Conservation (phyloP, 2,113 vertebrate species). For the Coregonus clupeaformis region DNA sequence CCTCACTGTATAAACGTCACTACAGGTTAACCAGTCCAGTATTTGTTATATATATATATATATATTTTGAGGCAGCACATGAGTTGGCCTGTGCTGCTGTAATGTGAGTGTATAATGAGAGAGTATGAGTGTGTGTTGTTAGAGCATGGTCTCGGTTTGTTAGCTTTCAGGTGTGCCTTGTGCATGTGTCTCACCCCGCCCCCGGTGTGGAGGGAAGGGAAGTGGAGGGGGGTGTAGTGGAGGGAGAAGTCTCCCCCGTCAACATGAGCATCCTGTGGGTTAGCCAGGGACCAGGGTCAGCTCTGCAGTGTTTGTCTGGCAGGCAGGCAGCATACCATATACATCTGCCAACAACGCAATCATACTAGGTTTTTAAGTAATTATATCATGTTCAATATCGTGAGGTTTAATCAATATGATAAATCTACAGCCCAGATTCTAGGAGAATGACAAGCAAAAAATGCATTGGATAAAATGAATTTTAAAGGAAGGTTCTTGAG, state of each 20-base stretch:
- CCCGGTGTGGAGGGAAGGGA: constrained; percentile 35
- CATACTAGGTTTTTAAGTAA: constrained; percentile 5
- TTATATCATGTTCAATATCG: constrained; percentile 22
- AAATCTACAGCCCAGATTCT: background rate
- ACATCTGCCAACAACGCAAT: constrained; percentile 21
- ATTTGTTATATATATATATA: constrained; percentile 76
- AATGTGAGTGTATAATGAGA: constrained; percentile 41
- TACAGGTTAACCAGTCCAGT: too few species aligned
- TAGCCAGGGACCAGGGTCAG: constrained; percentile 34
- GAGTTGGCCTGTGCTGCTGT: constrained; percentile 78
- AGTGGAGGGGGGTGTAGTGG: too few species aligned
- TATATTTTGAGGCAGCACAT: constrained; percentile 75
- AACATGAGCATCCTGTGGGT: constrained; percentile 41
- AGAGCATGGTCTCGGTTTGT: constrained; percentile 29
- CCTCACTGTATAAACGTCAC: too few species aligned
- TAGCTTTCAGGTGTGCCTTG: constrained; percentile 42
- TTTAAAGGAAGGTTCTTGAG: constrained; percentile 27
- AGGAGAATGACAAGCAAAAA: constrained; percentile 18
- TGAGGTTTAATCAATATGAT: background rate
- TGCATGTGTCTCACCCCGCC: constrained; percentile 30
- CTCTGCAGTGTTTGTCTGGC: constrained; percentile 16
- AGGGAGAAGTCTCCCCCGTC: constrained; percentile 37
- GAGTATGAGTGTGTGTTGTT: constrained; percentile 43
- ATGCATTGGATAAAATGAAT: constrained; percentile 50
- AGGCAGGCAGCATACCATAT: constrained; percentile 35